Evolutionary conservation across 1,140 invertebrate species (phyloP), one percentile per base, ranked within the genome.

Genomic region (Anastrepha ludens): DNA sequence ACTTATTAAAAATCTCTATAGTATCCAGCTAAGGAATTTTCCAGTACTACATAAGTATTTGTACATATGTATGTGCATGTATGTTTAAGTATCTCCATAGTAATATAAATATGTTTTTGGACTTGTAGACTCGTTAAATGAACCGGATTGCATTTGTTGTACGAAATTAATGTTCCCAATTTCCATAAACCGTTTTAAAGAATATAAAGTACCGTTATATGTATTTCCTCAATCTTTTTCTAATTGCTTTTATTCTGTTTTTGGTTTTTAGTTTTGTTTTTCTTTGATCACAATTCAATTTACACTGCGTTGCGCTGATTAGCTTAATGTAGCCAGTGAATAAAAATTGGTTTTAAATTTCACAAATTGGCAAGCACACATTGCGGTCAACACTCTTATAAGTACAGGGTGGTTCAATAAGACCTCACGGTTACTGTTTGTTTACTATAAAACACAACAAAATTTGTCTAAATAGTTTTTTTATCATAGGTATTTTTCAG

Each of bases 341-440:
- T 70, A 70, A 70, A 70, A 70, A 41, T 70, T 44, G 65, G 65
- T 39, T 70, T 70, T 44, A 15, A 70, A 70, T 70, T 70, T 70
- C 65, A 44, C 64, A 0, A 65, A 3, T 8, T n/a, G 8, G 20
- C 29, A 58, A 8, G 55, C 13, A 13, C 13, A 58, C 7, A 7
- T 8, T 8, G 55, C 55, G 55, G 55, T 58, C 55, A 13, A 29
- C 29, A 29, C 29, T 29, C 29, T 29, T 1, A 29, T 29, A 29
- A 29, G 1, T 29, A 29, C 29, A 29, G 29, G 29, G 29, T 29
- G 29, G 29, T 29, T 29, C 29, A 29, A 29, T 29, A 29, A 29
- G 29, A 29, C 29, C 29, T 29, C 29, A 29, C 29, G 29, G 0
- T 29, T 29, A 29, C 29, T 29, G 29, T 29, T 29, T 29, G 29